Evolutionary conservation across 2,797 vertebrate species (phyloP).

Genomic region (Myotis vivesi): DNA sequence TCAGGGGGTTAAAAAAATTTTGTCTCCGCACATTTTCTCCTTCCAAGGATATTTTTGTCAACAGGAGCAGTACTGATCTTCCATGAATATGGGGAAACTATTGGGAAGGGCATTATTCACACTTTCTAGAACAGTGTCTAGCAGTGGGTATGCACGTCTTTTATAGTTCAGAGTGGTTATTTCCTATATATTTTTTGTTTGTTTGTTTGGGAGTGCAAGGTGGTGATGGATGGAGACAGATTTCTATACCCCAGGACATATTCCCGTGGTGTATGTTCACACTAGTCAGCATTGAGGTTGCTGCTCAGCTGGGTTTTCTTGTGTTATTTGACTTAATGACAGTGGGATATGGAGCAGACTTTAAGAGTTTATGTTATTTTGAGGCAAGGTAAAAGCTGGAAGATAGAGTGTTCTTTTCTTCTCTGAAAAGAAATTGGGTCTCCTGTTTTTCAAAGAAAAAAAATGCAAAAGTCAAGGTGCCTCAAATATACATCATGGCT

Average conservation of each 20-base stretch:
- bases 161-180: background rate
- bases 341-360: background rate
- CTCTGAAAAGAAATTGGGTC: constrained; percentile 28
- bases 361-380: constrained; percentile 18
- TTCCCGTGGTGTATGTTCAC: background rate
- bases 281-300: background rate
- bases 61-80: background rate
- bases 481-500: background rate
- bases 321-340: background rate
- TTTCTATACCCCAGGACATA: background rate
- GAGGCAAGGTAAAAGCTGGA: background rate
- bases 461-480: background rate
- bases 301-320: background rate
- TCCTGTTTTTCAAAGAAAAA: constrained; percentile 2
- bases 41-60: background rate
- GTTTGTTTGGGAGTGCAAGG: background rate
- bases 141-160: background rate
- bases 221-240: background rate
- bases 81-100: background rate
- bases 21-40: background rate
- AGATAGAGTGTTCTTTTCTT: background rate
- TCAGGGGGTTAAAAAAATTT: background rate
- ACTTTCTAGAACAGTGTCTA: background rate
- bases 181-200: background rate
- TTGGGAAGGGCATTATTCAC: background rate